Evolutionary conservation across 2,113 vertebrate genomes (phyloP), one percentile per base, ranked within the genome.

Genomic region (Montifringilla adamsi): DNA sequence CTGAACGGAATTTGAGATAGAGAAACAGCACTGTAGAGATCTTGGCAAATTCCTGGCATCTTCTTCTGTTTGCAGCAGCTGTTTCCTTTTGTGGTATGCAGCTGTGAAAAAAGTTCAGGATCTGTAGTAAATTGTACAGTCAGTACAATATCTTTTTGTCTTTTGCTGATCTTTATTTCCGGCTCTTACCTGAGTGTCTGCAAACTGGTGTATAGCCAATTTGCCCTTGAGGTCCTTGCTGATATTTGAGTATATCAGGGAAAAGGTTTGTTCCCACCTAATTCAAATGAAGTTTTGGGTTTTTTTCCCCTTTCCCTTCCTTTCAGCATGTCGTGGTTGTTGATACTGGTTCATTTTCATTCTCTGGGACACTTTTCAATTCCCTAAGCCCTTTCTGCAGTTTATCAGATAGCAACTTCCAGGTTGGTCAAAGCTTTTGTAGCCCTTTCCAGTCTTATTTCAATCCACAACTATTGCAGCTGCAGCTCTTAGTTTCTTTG

Each of bases 141-240:
- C 76, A 87, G 47, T 87, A 93, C 93, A 94, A 74, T 90, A 70
- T 89, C 73, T 87, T 95, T 90, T 89, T 96, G 94, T 94, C 73
- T 97, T 90, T 78, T 90, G 56, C 80, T 92, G 89, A 90, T 93
- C 79, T 94, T 92, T 94, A 59, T 93, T 97, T 97, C 86, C 1
- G 10, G 84, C 89, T 84, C 44, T 75, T 93, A 95, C 94, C 86
- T 97, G 91, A 78, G 43, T 72, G 60, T 84, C 83, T 93, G 60
- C 60, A 84, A 87, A 79, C 52, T 92, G 83, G 35, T 87, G 81
- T 4, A 3, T 43, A 93, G 91, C 86, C 83, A 95, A 81, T 90
- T 95, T 89, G 76, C 95, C 95, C 86, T 97, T 89, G 91, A 93
- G 91, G 76, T 93, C 52, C 86, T 93, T 43, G 12, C 56, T 93